phyloP scores from a whole-genome alignment of 2,113 vertebrate species.

The Hippocampus abdominalis region DNA sequence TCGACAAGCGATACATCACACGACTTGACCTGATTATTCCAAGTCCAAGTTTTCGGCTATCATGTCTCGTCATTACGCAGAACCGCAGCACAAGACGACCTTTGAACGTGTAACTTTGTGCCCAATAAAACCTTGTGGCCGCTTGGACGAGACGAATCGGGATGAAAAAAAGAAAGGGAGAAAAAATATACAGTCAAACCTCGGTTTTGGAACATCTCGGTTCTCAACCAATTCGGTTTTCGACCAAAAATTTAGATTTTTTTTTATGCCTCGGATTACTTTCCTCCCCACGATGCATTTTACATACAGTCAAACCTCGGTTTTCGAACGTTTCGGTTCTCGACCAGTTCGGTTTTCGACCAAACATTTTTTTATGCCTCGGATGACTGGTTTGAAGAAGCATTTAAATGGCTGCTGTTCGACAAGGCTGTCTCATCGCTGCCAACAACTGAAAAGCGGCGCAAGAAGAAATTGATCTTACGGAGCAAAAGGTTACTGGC shows the following conservation, averaged over 20 bases:
- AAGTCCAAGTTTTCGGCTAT: conserved; percentile 35
- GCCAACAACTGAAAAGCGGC: conserved; percentile 20
- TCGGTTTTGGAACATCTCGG: too few species aligned
- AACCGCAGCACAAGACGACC: conserved; percentile 37
- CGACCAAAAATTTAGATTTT: too few species aligned
- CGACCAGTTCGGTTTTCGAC: too few species aligned
- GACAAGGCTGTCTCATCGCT: conserved; percentile 15
- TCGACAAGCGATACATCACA: conserved; percentile 47
- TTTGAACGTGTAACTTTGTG: conserved; percentile 46
- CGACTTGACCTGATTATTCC: conserved; percentile 57
- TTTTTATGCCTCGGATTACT: too few species aligned
- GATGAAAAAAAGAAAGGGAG: background rate
- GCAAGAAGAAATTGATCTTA: conserved; percentile 4
- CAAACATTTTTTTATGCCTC: too few species aligned
- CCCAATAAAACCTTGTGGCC: background rate
- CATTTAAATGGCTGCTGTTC: conserved; percentile 3
- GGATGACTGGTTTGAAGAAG: background rate
- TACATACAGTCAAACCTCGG: too few species aligned
- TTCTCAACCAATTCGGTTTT: too few species aligned
- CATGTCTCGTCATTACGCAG: conserved; percentile 37
- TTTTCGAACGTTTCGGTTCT: too few species aligned
- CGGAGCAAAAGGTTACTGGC: conserved; percentile 29
- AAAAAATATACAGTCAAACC: too few species aligned
- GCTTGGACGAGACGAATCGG: background rate
- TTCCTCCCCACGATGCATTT: too few species aligned